These are phyloP conservation scores for Cataglyphis rosenhaueri DNA, from an alignment of 2,888 invertebrate genomes.

Conservation along the genomic window DNA sequence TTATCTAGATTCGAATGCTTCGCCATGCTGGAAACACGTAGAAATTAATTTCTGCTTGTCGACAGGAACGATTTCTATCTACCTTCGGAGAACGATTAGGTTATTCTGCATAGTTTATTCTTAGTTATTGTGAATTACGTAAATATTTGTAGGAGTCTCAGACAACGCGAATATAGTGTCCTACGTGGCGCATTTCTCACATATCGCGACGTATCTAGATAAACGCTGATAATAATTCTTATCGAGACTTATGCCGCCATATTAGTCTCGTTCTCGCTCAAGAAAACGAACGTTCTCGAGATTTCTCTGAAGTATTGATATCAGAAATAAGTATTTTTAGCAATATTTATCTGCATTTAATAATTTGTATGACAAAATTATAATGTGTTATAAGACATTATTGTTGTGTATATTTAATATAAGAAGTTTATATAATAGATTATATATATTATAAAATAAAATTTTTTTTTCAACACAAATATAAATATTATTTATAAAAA, in stretches of 20 bases:
- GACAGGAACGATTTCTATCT: conserved; percentile 66
- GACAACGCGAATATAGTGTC: conserved; percentile 39
- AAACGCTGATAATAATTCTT: conserved; percentile 61
- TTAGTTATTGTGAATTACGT: conserved; percentile 57
- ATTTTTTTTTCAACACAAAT: not conserved
- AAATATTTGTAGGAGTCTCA: conserved; percentile 63
- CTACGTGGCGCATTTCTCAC: conserved; percentile 52
- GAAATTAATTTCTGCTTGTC: conserved; percentile 73
- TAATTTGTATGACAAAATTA: not conserved
- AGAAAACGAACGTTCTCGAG: not conserved
- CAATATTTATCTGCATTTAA: not conserved
- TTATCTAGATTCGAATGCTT: conserved; percentile 74
- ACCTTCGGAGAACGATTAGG: conserved; percentile 36
- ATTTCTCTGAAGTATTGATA: not conserved
- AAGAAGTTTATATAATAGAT: not conserved
- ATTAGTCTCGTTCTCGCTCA: not conserved
- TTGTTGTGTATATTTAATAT: not conserved
- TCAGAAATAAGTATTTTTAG: not conserved
- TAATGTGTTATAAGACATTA: not conserved
- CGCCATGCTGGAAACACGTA: conserved; percentile 59
- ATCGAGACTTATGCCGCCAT: conserved; percentile 3
- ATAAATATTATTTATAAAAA: conserved; percentile 1
- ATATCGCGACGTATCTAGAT: conserved; percentile 55
- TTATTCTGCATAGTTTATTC: conserved; percentile 28
- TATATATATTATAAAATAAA: not conserved